Evolutionary conservation across 2,113 vertebrate genomes (phyloP).

Genomic region (Rallus limicola): DNA sequence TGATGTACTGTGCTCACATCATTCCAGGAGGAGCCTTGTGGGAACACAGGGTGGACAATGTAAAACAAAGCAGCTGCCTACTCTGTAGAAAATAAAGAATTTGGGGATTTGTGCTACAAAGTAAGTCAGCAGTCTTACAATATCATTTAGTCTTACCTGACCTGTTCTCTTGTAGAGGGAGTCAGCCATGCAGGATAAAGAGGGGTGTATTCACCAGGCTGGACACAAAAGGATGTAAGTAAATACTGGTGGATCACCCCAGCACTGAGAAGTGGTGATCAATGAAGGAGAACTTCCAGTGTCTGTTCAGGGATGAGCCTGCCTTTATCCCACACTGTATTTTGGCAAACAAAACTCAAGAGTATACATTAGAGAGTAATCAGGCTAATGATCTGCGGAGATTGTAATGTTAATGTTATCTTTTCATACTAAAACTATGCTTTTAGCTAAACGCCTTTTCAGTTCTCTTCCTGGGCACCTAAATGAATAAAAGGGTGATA

Average conservation of each 20-base stretch:
- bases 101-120: neutral
- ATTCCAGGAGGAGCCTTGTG: neutral
- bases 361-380: neutral
- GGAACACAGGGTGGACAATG: neutral
- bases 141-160: neutral
- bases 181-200: neutral
- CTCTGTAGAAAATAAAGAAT: neutral
- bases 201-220: neutral
- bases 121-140: neutral
- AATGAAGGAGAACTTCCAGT: neutral
- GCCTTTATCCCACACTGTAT: neutral
- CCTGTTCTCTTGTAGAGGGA: neutral
- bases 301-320: neutral
- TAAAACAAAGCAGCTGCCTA: neutral
- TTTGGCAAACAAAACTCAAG: neutral
- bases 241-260: neutral
- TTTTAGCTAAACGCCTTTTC: slow-evolving; percentile 56
- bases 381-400: slow-evolving; percentile 17
- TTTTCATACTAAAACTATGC: neutral
- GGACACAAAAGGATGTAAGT: neutral
- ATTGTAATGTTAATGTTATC: neutral
- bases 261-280: neutral
- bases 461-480: slow-evolving; percentile 39
- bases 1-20: fast-evolving
- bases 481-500: slow-evolving; percentile 61